Base-by-base conservation (phyloP, 2,113 vertebrate genomes). In the Pseudorhombus dupliciocellatus region DNA sequence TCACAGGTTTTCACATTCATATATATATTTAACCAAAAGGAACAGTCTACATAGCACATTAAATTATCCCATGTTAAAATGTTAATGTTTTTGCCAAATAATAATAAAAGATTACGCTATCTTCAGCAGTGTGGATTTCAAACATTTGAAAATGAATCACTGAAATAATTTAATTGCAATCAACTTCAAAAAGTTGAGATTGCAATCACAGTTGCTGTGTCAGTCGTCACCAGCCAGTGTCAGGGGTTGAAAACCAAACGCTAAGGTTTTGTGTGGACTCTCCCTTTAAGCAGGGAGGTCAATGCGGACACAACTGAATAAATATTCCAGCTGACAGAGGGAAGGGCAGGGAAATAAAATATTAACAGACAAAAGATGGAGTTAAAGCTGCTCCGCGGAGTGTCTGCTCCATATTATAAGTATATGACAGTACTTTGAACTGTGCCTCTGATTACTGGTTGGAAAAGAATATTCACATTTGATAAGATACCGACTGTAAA, bases 351-450 rank as follows among this genome's bases (percentile, higher is more conserved):
- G 18, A 75, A 81, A 92, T 90, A 75, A 90, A 90, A 90, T 44
- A 89, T 89, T 90, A 86, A 92, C 90, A 77, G 71, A 61, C 4
- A 50, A 62, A 68, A 58, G 84, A 89, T 69, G 72, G 69, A 70
- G 46, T 65, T 79, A 76, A 68, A 85, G 77, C 12, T 28, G 26
- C 26, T 28, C 34, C 4, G 34, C n/a, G 40, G 21, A 86, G 84
- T 69, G 26, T 56, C 40, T 70, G 24, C 57, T 74, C 54, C 74
- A 61, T 77, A 84, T 69, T 78, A 53, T 70, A 70, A 81, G 73
- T 77, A 79, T 76, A 86, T 63, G 77, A 72, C 56, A 78, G 90
- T 70, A 88, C 89, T 89, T 92, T 92, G 89, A 86, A 87, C 88
- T 68, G 60, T 77, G 20, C 57, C 50, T 73, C 30, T 70, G 84